Base-by-base conservation (phyloP, 2,888 invertebrate species). In the Acheta domesticus region DNA sequence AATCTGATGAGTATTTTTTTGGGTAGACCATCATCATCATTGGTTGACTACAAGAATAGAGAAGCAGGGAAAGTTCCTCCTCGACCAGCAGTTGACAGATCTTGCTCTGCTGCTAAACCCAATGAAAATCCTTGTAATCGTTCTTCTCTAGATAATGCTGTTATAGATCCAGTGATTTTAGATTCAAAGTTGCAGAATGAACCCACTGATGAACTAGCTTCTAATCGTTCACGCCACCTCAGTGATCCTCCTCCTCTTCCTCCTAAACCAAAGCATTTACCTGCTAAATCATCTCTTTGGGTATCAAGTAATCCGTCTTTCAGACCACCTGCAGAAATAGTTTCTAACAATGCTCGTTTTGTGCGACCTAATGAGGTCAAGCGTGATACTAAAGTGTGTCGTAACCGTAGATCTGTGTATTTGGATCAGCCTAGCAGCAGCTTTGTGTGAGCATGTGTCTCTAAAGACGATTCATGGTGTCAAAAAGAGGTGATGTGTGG, bases 201-300 rank as follows among this genome's bases (percentile, higher is more conserved):
- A 20, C 11, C 77, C 21, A 20, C 75, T 20, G 77, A 77, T 16
- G 77, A 77, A 16, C 49, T 78, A 2, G 74, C 75, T 62, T 62
- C 77, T 0, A 77, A 75, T 49, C 79, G 78, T 49, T 75, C 78
- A 36, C 78, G 79, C 36, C 79, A 77, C 48, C 62, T 62, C 36
- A 80, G 80, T 78, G 81, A 81, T 48, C 93, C 93, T 74, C 93
- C 93, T 0, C 93, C 93, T 8, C 87, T 93, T 83, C 93, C 93
- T 36, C 93, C 93, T 23, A 93, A 93, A 87, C 93, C 93, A 78
- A 93, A 93, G 87, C 91, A 92, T 84, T 86, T 92, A 80, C 90
- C 92, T 77, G 90, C 90, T n/a, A 91, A 90, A 83, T 90, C 90
- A 78, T 88, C 89, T 16, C 90, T 90, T 85, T 91, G 91, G 91